Base-by-base conservation (phyloP, 2,797 vertebrate species). In the Melopsittacus undulatus region DNA sequence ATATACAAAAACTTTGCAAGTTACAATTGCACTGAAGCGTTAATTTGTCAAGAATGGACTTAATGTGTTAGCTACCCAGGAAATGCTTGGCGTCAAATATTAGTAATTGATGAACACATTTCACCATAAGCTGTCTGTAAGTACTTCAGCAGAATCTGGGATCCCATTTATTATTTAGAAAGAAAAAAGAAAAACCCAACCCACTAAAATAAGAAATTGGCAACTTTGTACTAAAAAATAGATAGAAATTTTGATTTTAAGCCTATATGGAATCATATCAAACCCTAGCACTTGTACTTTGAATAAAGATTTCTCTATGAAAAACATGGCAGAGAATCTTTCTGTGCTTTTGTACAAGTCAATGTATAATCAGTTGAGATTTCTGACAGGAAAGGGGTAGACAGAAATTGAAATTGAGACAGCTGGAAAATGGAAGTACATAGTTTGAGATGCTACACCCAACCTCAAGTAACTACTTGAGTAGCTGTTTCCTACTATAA, bases 381-480 rank as follows among this genome's bases (percentile, higher is more conserved):
- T 87, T 88, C n/a, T 82, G 34, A 43, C 2, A 46, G 63, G 24
- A 82, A 42, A 52, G 32, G 2, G 45, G 5, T 29, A 30, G 34
- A 42, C 2, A 80, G 15, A 23, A 24, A 32, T 13, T 34, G 51
- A 82, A 89, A 70, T 11, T 67, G 51, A 80, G 38, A 49, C 6
- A 88, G 43, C 15, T 80, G 17, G 27, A 77, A 85, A 36, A 49
- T 62, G 6, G 20, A 88, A 52, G 16, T 51, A 30, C 8, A 3
- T 40, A 38, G 45, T 30, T 8, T 56, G 26, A 57, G 29, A 36
- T 72, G 7, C 21, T 75, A 32, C 21, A 56, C 3, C 3, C 7
- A 73, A 19, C 3, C 11, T 63, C 0, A 0, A 43, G 12, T 73
- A 81, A 87, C 51, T 49, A 24, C 32, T 23, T 56, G 32, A 23